Percentiles rank a stretch among this genome's conserved stretches.
phyloP scores from a whole-genome alignment of 2,888 invertebrate genomes.

The Phyllotreta cruciferae region DNA sequence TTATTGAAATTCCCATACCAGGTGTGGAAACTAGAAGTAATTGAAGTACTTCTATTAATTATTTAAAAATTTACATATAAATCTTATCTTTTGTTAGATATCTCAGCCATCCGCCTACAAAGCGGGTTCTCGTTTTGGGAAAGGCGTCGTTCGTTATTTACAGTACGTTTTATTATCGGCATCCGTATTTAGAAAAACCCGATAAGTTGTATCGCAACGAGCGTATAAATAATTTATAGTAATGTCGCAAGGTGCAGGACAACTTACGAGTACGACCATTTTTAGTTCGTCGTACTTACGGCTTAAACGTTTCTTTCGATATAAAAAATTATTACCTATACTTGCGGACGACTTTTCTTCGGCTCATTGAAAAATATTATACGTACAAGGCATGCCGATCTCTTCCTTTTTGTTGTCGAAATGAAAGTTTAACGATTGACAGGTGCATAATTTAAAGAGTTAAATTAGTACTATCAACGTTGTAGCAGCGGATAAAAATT shows the following conservation, averaged over 20 bases:
- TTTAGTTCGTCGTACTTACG: not conserved
- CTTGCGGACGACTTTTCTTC: too few relatives aligned
- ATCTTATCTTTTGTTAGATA: constrained; percentile 1
- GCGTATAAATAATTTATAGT: constrained; percentile 10
- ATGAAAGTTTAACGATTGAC: too few relatives aligned
- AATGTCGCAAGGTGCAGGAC: constrained; percentile 7
- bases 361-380: too few relatives aligned
- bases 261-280: constrained; percentile 2
- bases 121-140: not conserved
- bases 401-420: too few relatives aligned
- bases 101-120: constrained; percentile 4
- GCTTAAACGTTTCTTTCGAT: too few relatives aligned
- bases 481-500: too few relatives aligned
- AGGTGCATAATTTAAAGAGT: too few relatives aligned
- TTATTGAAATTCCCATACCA: not conserved
- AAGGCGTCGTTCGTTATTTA: not conserved
- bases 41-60: constrained; percentile 2
- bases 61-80: constrained; percentile 2
- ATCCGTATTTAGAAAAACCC: constrained; percentile 11
- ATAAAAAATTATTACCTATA: too few relatives aligned
- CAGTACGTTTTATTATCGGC: not conserved
- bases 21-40: constrained; percentile 8
- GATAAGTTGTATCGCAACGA: constrained; percentile 9
- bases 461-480: too few relatives aligned
- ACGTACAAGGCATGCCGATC: too few relatives aligned